Evolutionary conservation across 2,797 vertebrate genomes (phyloP).

Genomic region (Syncerus caffer): DNA sequence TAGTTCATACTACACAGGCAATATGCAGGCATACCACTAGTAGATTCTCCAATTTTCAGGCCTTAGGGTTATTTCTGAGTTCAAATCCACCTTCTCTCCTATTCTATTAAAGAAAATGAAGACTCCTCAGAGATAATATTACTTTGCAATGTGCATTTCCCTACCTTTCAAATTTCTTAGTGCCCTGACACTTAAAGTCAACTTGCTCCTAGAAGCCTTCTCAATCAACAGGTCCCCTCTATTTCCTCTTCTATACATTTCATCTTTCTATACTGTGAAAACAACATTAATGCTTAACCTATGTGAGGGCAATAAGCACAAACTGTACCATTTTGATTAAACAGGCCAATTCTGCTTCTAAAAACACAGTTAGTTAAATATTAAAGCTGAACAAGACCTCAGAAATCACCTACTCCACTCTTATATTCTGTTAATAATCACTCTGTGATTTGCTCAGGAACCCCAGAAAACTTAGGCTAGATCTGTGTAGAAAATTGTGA

Average conservation of each 20-base stretch:
- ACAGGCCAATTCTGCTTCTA: background rate
- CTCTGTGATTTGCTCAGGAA: background rate
- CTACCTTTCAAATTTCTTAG: background rate
- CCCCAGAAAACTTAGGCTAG: constrained; percentile 1
- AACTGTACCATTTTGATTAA: constrained; percentile 21
- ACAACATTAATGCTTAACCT: constrained; percentile 14
- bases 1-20: background rate
- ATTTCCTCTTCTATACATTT: constrained; percentile 8
- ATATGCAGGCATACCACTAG: background rate
- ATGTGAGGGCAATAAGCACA: background rate
- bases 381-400: constrained; percentile 24
- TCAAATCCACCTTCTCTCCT: constrained; percentile 22
- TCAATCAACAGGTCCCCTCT: constrained; percentile 7
- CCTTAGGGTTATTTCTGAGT: background rate
- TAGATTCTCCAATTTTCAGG: constrained; percentile 24
- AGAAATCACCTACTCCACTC: background rate
- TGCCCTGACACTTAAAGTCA: background rate
- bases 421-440: constrained; percentile 17
- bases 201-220: background rate
- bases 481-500: background rate
- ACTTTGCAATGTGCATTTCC: background rate
- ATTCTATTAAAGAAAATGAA: background rate
- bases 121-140: background rate
- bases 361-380: constrained; percentile 30
- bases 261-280: constrained; percentile 1